Base-by-base conservation (phyloP, 2,113 vertebrate genomes). In the Zootoca vivipara region DNA sequence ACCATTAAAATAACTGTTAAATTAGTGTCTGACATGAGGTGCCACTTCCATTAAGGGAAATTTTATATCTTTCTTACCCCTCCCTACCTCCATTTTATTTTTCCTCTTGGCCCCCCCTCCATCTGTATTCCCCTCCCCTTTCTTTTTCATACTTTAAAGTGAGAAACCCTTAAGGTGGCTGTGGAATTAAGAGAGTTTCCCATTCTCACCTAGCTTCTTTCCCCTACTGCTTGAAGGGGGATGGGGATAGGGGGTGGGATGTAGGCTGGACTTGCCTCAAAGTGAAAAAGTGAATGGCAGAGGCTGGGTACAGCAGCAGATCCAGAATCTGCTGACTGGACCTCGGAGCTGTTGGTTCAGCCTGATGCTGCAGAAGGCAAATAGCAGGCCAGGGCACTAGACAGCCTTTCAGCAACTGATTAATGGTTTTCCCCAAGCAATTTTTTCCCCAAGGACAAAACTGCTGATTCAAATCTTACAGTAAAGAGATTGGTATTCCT, bases 1-100 rank as follows among this genome's bases (percentile, higher is more conserved):
- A 87, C 93, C 95, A 94, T 95, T 95, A 95, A 94, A 94, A 94
- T 89, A 95, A 93, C 92, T 94, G 86, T 93, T 94, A 94, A 95
- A 96, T 96, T 95, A 93, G 93, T 90, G 92, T 94, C 94, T 95
- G 75, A 94, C 91, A 91, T 93, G 88, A 93, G 93, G 89, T 85
- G 40, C 92, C 93, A 81, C 90, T 93, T 94, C 93, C 95, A 94
- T 96, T 93, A 96, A 91, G 83, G 87, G 89, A 67, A 78, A 74
- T 93, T 95, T 93, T 93, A 92, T 86, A 24, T 89, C 81, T 0
- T 0, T 86, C 42, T 89, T 52, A 52, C 46, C 46, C 26, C 7
- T 56, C 70, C 38, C n/a, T 2, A 20, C 26, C 20, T 10, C 38
- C 40, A 22, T 58, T 85, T 64, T 85, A 40, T n/a, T 67, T 52